Conservation (phyloP, 2,113 vertebrate genomes). For the Puntigrus tetrazona region DNA sequence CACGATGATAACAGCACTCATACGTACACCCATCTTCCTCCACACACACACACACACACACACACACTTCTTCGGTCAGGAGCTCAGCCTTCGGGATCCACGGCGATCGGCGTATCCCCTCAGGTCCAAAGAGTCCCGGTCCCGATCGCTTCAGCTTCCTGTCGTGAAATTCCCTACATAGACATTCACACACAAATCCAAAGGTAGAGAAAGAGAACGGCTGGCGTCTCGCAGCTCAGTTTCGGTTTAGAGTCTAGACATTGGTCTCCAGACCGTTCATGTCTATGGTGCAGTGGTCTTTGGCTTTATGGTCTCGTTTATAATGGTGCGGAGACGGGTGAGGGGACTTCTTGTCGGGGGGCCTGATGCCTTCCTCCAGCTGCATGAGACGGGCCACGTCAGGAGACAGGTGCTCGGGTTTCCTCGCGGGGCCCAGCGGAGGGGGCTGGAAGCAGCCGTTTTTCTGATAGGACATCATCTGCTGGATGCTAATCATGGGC, state of each 20-base stretch:
- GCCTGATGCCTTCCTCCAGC: slow-evolving; percentile 80
- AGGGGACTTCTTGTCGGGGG: slow-evolving; percentile 72
- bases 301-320: slow-evolving; percentile 75
- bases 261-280: slow-evolving; percentile 96
- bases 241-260: slow-evolving; percentile 73
- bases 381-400: slow-evolving; percentile 82
- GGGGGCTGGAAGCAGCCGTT: slow-evolving; percentile 83
- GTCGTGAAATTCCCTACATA: background rate
- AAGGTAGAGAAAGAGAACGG: slow-evolving; percentile 12
- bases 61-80: background rate
- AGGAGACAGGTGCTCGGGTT: slow-evolving; percentile 73
- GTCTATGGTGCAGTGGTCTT: slow-evolving; percentile 92
- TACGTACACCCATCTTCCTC: background rate
- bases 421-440: slow-evolving; percentile 67
- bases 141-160: background rate
- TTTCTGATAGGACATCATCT: slow-evolving; percentile 91
- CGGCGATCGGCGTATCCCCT: background rate
- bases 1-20: background rate
- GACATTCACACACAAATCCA: background rate
- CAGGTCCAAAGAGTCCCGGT: background rate
- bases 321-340: slow-evolving; percentile 71
- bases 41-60: too few species aligned
- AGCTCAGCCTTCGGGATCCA: background rate
- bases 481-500: slow-evolving; percentile 88
- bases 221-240: background rate